Conservation (phyloP, 1,140 invertebrate genomes). For the Daktulosphaira vitifoliae region DNA sequence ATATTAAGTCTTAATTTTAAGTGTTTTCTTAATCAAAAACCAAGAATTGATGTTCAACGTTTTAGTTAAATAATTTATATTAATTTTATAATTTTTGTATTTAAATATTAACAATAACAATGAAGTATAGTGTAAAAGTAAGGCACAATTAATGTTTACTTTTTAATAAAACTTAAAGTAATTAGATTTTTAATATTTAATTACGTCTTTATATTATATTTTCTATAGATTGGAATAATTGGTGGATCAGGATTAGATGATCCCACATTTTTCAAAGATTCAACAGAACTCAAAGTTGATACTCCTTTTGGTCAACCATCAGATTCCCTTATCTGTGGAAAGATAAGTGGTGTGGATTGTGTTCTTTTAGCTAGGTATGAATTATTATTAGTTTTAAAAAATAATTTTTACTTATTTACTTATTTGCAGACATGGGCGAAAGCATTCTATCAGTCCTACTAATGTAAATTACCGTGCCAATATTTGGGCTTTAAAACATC, state of each 20-base stretch:
- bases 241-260: conserved; percentile 88
- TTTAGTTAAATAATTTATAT: too few species aligned
- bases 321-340: conserved; percentile 66
- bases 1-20: too few species aligned
- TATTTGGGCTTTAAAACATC: conserved; percentile 80
- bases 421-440: conserved; percentile 69
- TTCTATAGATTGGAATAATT: conserved; percentile 81
- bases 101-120: background rate
- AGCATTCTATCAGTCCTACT: conserved; percentile 70
- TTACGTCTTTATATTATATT: background rate
- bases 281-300: conserved; percentile 52
- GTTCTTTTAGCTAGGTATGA: conserved; percentile 66
- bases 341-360: conserved; percentile 67
- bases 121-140: conserved; percentile 20
- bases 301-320: conserved; percentile 85
- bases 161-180: too few species aligned
- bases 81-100: too few species aligned
- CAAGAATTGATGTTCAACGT: too few species aligned
- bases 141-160: too few species aligned
- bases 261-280: conserved; percentile 67
- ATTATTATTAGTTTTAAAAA: background rate
- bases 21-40: too few species aligned
- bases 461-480: conserved; percentile 94
- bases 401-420: background rate
- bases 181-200: too few species aligned